A percentile compares a stretch with the other conserved stretches of the same genome.
Evolutionary conservation across 2,113 vertebrate genomes (phyloP).

Genomic region (Hyperopisus bebe): DNA sequence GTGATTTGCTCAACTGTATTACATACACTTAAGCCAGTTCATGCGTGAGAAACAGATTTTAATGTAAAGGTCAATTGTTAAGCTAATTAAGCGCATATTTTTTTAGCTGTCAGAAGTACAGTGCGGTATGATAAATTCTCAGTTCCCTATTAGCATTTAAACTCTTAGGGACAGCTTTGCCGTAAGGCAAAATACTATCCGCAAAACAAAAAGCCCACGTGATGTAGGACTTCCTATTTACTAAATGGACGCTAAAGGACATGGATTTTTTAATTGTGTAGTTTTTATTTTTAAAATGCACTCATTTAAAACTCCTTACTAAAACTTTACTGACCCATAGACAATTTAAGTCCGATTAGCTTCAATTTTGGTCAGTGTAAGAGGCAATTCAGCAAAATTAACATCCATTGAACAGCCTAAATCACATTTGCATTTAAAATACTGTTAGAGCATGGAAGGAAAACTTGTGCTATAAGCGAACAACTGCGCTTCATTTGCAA

Average conservation of each 20-base stretch:
- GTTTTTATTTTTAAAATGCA: neutral
- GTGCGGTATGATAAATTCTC: neutral
- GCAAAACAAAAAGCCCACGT: neutral
- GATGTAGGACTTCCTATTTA: neutral
- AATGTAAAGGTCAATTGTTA: neutral
- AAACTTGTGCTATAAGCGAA: neutral
- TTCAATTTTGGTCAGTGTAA: neutral
- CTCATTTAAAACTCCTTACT: neutral
- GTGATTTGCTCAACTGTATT: neutral
- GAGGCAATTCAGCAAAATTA: neutral
- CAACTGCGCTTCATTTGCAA: neutral
- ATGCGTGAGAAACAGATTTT: neutral
- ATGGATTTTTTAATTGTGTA: neutral
- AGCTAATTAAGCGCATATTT: neutral
- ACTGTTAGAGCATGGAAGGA: neutral
- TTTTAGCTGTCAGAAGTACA: neutral
- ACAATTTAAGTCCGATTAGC: neutral
- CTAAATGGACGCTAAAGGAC: neutral
- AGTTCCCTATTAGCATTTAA: neutral
- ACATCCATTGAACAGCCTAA: neutral
- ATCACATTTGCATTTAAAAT: neutral
- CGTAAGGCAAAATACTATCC: neutral
- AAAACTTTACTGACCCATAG: neutral
- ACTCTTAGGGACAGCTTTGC: neutral
- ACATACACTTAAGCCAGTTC: neutral